These are phyloP conservation scores for Stomorhina lunata DNA, from an alignment of 2,888 invertebrate species.

Conservation along the genomic window DNA sequence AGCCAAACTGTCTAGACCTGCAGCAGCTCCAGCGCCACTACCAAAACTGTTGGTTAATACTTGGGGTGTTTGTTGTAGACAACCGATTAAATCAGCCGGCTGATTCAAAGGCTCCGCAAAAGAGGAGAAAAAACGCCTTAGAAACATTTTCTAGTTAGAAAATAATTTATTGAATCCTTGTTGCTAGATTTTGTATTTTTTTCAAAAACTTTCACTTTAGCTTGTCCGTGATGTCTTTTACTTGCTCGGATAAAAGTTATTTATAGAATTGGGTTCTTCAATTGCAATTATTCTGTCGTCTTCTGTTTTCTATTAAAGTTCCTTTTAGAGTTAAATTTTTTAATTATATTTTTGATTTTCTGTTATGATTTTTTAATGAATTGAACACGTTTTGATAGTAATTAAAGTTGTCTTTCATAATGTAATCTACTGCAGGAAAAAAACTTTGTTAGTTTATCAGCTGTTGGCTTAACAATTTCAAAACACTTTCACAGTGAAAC, in stretches of 20 bases:
- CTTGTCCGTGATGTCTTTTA: slow-evolving; percentile 43
- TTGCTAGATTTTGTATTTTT: background rate
- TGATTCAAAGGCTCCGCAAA: slow-evolving; percentile 74
- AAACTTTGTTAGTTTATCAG: slow-evolving; percentile 7
- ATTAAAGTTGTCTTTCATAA: slow-evolving; percentile 28
- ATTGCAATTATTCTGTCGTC: background rate
- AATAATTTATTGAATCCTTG: background rate
- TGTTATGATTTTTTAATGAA: slow-evolving; percentile 17
- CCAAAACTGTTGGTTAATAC: slow-evolving; percentile 69
- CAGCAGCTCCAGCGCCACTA: slow-evolving; percentile 65
- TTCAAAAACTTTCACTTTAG: slow-evolving; percentile 53
- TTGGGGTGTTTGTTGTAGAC: slow-evolving; percentile 71
- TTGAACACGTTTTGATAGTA: slow-evolving; percentile 22
- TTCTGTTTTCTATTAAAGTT: background rate
- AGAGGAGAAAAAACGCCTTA: slow-evolving; percentile 77
- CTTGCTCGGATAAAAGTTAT: slow-evolving; percentile 45
- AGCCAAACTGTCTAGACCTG: slow-evolving; percentile 81
- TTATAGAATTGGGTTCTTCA: slow-evolving; percentile 36
- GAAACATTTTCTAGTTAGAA: slow-evolving; percentile 65
- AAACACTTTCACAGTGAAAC: no score
- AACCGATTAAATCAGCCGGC: slow-evolving; percentile 74
- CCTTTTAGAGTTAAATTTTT: background rate
- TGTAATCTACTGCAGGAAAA: slow-evolving; percentile 17
- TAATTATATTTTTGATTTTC: background rate
- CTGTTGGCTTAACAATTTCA: no score